A percentile compares a stretch with the other conserved stretches of the same genome.
These are phyloP conservation scores for Caenorhabditis remanei DNA, from an alignment of 1,140 invertebrate species.

Conservation along the genomic window DNA sequence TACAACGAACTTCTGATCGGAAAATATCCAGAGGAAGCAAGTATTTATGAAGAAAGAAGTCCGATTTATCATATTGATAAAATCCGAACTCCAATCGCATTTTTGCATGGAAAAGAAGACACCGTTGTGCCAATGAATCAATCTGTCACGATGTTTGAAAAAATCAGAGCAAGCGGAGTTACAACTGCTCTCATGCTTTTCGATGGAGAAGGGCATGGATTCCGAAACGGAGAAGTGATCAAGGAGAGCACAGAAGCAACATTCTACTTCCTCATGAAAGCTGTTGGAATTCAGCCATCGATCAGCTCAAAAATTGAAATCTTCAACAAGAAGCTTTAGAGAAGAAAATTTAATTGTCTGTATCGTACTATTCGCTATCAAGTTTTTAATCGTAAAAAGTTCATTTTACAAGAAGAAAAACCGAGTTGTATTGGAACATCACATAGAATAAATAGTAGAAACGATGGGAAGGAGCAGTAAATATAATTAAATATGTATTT, in stretches of 20 bases:
- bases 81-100: slow-evolving; percentile 77
- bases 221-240: slow-evolving; percentile 63
- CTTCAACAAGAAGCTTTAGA: background rate
- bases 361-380: too few relatives aligned
- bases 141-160: slow-evolving; percentile 36
- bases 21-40: slow-evolving; percentile 72
- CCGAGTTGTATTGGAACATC: background rate
- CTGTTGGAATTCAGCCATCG: slow-evolving; percentile 65
- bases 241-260: slow-evolving; percentile 60
- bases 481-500: background rate
- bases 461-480: background rate
- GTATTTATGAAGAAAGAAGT: slow-evolving; percentile 73
- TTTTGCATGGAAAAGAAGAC: slow-evolving; percentile 79
- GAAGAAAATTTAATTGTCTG: too few relatives aligned
- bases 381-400: too few relatives aligned
- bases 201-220: slow-evolving; percentile 68
- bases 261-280: slow-evolving; percentile 67
- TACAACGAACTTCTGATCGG: slow-evolving; percentile 78
- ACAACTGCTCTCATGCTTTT: slow-evolving; percentile 62
- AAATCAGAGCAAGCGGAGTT: slow-evolving; percentile 51
- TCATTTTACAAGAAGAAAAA: too few relatives aligned
- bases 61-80: slow-evolving; percentile 78
- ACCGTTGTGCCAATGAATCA: slow-evolving; percentile 73
- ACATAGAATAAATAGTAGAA: slow-evolving; percentile 16
- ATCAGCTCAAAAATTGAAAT: slow-evolving; percentile 24